These are phyloP conservation scores for Micromesistius poutassou DNA, from an alignment of 2,797 vertebrate species.

Conservation along the genomic window DNA sequence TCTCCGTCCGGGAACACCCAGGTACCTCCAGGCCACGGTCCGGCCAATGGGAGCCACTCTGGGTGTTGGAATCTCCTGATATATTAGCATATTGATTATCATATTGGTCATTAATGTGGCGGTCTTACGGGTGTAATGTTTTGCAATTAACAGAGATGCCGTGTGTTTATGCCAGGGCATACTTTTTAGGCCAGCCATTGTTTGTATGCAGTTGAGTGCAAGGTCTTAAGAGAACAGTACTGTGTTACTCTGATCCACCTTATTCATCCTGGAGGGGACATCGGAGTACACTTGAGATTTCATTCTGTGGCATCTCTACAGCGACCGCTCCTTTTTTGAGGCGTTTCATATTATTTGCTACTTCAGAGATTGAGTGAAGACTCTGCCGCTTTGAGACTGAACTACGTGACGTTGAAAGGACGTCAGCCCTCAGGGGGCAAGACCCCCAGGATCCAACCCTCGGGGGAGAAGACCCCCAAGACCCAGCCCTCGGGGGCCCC, in stretches of 20 bases:
- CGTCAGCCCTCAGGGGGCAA: not conserved
- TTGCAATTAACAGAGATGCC: too few species aligned
- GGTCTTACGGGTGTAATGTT: not conserved
- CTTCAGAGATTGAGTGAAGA: not conserved
- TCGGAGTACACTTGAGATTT: too few species aligned
- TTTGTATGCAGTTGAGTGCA: not conserved
- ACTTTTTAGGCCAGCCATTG: too few species aligned
- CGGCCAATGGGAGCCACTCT: slow-evolving; percentile 1
- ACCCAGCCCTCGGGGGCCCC: too few species aligned
- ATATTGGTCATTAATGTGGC: not conserved
- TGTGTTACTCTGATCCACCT: not conserved
- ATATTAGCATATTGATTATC: not conserved
- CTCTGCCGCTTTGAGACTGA: not conserved
- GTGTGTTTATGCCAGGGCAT: not conserved
- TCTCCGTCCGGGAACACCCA: not conserved
- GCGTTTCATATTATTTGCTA: not conserved
- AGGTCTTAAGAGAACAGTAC: too few species aligned
- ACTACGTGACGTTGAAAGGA: not conserved
- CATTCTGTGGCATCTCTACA: too few species aligned
- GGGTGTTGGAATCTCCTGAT: not conserved
- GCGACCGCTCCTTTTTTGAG: too few species aligned
- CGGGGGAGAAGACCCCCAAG: too few species aligned
- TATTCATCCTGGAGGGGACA: not conserved
- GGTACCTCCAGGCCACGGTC: not conserved
- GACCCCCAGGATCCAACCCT: not conserved